Base-by-base conservation (phyloP, 2,113 vertebrate species). In the Meriones unguiculatus region DNA sequence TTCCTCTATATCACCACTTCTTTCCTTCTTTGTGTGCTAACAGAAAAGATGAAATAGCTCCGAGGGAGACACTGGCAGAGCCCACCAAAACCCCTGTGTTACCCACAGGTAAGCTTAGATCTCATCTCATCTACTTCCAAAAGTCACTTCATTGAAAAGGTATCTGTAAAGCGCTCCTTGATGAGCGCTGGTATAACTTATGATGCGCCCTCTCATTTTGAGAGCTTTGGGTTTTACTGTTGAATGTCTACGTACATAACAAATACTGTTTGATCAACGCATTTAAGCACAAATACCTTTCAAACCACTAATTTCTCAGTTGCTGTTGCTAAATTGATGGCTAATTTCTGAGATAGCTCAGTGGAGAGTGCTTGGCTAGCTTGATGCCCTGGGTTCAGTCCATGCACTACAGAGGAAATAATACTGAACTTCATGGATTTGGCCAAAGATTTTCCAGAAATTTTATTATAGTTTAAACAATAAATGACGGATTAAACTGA, bases 41-140 rank as follows among this genome's bases (percentile, higher is more conserved):
- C 90, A 98, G 98, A 98, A 98, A 98, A 97, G 98, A 98, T 86
- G 98, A 98, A 96, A 87, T 98, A 89, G 59, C 97, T 12, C 32
- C 97, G 85, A 97, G 98, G 57, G 98, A 98, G 95, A 80, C 80
- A 18, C 78, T 95, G 78, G 50, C 57, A 90, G 96, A 97, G 67
- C 17, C 72, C 2, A 96, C 96, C 59, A 97, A 98, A 9, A 89
- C 87, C 24, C 54, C 96, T 81, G 86, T 92, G 5, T 25, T 97
- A 97, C 94, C 98, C 52, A 95, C 96, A 98, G 98, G 98, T 98
- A 98, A 98, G 96, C 87, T 94, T 65, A 93, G 62, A 86, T 87
- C 15, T 97, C 10, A 62, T 85, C 72, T 41, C 17, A 7, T 77
- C 50, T 95, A n/a, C 38, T 80, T 80, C 90, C 57, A 12, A 93